Evolutionary conservation across 2,888 invertebrate genomes (phyloP).

Genomic region (Shargacucullia verbasci): DNA sequence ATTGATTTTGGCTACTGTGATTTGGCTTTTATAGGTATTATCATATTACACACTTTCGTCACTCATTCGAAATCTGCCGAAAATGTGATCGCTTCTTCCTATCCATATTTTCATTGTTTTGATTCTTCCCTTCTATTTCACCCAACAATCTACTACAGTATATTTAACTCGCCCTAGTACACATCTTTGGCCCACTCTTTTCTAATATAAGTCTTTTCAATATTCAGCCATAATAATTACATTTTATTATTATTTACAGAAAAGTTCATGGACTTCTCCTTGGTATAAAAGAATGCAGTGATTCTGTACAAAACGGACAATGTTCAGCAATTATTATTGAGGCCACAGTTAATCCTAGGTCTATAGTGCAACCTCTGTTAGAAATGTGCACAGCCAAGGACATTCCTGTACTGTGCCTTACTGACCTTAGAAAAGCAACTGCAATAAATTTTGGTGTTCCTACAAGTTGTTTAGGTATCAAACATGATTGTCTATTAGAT

Average conservation of each 20-base stretch:
- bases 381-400: constrained; percentile 68
- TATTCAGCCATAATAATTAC: neutral
- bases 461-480: constrained; percentile 80
- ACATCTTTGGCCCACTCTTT: too few relatives aligned
- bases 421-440: constrained; percentile 69
- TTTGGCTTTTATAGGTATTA: too few relatives aligned
- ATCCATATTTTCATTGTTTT: too few relatives aligned
- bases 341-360: constrained; percentile 75
- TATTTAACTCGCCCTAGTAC: too few relatives aligned
- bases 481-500: constrained; percentile 62
- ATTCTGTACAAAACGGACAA: constrained; percentile 61
- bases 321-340: constrained; percentile 81
- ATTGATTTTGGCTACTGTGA: too few relatives aligned
- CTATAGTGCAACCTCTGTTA: constrained; percentile 80
- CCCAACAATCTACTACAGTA: too few relatives aligned
- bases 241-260: constrained; percentile 65
- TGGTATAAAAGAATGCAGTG: constrained; percentile 77
- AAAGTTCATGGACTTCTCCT: constrained; percentile 77
- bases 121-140: too few relatives aligned
- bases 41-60: too few relatives aligned
- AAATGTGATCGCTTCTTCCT: too few relatives aligned
- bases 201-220: too few relatives aligned
- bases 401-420: constrained; percentile 78
- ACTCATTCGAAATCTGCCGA: too few relatives aligned
- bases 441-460: constrained; percentile 76